Evolutionary conservation across 2,113 vertebrate genomes (phyloP).

Genomic region (Neomonachus schauinslandi): DNA sequence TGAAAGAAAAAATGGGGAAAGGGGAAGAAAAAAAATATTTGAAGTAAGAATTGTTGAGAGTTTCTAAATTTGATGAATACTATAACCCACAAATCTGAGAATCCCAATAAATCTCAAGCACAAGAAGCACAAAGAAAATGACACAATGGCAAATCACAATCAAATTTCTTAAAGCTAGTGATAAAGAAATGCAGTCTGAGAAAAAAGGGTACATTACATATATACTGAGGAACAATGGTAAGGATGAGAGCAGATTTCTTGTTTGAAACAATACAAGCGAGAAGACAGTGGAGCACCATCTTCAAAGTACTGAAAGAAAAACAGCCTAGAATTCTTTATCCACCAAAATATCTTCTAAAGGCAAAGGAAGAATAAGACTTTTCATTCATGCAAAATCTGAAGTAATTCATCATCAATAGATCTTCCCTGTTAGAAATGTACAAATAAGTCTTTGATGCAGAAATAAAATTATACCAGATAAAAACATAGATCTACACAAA

Average conservation of each 20-base stretch:
- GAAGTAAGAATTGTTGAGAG: not conserved
- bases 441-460: not conserved
- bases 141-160: not conserved
- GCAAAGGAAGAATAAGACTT: not conserved
- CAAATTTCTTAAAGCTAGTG: not conserved
- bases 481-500: not conserved
- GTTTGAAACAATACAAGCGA: not conserved
- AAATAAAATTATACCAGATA: not conserved
- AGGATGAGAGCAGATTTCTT: not conserved
- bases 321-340: not conserved
- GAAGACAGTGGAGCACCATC: not conserved
- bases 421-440: not conserved
- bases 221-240: not conserved
- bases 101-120: not conserved
- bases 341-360: not conserved
- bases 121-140: not conserved
- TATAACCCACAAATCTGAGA: not conserved
- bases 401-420: not conserved
- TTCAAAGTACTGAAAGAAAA: not conserved
- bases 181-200: not conserved
- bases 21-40: not conserved
- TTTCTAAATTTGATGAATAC: not conserved
- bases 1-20: not conserved
- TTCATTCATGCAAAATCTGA: not conserved
- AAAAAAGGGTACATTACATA: not conserved